Conservation (phyloP, 2,888 invertebrate genomes). For the Harpalus rubripes region DNA sequence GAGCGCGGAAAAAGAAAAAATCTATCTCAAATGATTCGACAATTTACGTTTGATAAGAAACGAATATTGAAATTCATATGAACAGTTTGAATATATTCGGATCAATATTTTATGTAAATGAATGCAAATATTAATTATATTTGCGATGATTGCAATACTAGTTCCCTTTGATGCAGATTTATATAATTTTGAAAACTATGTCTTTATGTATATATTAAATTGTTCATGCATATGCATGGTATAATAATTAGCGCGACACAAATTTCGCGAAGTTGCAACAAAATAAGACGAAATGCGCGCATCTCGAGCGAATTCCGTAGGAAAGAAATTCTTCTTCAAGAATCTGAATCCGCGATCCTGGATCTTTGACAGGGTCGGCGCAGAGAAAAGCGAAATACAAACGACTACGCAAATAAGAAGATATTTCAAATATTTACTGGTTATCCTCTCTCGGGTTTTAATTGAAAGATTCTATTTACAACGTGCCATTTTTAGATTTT, state of each 20-base stretch:
- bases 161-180: background rate
- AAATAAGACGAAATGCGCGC: conserved; percentile 18
- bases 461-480: no score
- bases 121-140: background rate
- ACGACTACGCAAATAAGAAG: no score
- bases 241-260: conserved; percentile 17
- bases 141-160: background rate
- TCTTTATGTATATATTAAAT: background rate
- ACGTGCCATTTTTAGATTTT: no score
- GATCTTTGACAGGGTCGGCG: background rate
- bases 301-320: conserved; percentile 2
- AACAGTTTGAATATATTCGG: conserved; percentile 13
- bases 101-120: conserved; percentile 8
- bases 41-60: conserved; percentile 18
- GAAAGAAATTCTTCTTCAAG: conserved; percentile 18
- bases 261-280: background rate
- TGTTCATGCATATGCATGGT: background rate
- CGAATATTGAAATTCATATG: conserved; percentile 27
- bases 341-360: conserved; percentile 30
- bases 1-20: no score
- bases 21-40: background rate
- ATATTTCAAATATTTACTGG: no score
- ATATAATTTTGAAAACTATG: conserved; percentile 7
- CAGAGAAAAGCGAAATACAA: no score
- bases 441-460: no score